Percentiles rank a stretch among this genome's conserved stretches.
phyloP scores from a whole-genome alignment of 2,113 vertebrate genomes.

The Psammodynastes pulverulentus region DNA sequence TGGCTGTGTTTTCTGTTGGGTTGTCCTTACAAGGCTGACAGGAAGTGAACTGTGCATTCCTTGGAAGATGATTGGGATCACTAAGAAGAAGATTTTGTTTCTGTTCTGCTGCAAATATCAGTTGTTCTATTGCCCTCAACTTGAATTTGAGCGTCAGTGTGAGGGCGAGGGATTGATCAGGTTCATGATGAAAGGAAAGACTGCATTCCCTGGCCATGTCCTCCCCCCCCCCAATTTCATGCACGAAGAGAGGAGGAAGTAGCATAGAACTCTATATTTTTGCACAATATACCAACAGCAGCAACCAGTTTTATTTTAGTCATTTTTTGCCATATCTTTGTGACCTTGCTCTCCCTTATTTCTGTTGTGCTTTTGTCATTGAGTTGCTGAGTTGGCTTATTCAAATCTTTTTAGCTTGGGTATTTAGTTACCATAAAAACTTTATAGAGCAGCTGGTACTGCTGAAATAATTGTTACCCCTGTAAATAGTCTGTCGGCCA shows the following conservation, averaged over 20 bases:
- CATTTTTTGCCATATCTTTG: background rate
- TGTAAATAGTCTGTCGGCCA: background rate
- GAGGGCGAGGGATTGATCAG: background rate
- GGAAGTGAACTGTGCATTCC: background rate
- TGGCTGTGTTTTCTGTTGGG: background rate
- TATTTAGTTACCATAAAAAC: background rate
- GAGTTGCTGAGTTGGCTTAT: background rate
- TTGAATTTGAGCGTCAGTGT: background rate
- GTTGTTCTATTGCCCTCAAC: background rate
- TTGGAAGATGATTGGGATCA: background rate
- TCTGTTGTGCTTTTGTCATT: background rate
- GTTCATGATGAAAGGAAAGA: background rate
- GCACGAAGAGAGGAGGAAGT: background rate
- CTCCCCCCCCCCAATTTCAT: fast-evolving
- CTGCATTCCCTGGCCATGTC: background rate
- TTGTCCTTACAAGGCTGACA: background rate
- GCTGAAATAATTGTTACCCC: background rate
- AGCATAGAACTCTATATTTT: background rate
- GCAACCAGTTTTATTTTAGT: background rate
- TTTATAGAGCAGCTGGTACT: background rate
- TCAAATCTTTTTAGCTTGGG: background rate
- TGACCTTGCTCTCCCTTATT: background rate
- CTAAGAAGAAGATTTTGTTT: background rate
- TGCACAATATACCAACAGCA: background rate
- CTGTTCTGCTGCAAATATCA: background rate